These are phyloP conservation scores for Sebastes vulpes DNA, from an alignment of 2,797 vertebrate species.

Conservation along the genomic window DNA sequence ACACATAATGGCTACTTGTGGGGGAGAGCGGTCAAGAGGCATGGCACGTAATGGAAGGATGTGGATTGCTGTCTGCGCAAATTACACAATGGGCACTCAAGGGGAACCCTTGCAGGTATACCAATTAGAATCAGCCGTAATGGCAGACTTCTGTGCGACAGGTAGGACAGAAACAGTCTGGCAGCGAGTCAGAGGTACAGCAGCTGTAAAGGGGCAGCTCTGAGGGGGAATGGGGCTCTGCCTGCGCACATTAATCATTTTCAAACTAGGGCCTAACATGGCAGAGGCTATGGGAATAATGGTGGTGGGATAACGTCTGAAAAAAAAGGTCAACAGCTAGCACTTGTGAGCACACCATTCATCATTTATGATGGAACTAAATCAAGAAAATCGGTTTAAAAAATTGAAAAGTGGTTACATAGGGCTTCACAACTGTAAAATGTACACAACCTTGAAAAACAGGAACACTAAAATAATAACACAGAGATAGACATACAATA, in stretches of 20 bases:
- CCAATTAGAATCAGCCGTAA: slow-evolving; percentile 9
- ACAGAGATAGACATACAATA: neutral
- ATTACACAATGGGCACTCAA: slow-evolving; percentile 7
- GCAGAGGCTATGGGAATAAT: slow-evolving; percentile 2
- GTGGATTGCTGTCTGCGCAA: slow-evolving; percentile 12
- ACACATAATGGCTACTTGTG: slow-evolving; percentile 32
- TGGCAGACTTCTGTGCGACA: neutral
- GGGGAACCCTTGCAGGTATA: neutral
- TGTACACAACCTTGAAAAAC: neutral
- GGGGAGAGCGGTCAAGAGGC: slow-evolving; percentile 16
- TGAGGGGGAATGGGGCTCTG: neutral
- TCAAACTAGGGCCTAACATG: neutral
- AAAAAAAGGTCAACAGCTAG: slow-evolving; percentile 1
- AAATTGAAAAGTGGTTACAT: neutral
- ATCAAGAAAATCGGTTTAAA: neutral
- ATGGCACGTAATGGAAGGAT: slow-evolving; percentile 6
- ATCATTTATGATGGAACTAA: neutral
- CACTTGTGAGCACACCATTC: slow-evolving; percentile 1
- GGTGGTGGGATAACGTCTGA: neutral
- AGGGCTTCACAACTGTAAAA: neutral
- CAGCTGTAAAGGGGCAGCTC: neutral
- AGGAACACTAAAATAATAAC: neutral
- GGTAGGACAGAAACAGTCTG: neutral
- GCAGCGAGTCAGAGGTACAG: neutral
- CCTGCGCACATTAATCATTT: neutral